phyloP scores from a whole-genome alignment of 2,113 vertebrate species.

The Cyanoderma ruficeps region DNA sequence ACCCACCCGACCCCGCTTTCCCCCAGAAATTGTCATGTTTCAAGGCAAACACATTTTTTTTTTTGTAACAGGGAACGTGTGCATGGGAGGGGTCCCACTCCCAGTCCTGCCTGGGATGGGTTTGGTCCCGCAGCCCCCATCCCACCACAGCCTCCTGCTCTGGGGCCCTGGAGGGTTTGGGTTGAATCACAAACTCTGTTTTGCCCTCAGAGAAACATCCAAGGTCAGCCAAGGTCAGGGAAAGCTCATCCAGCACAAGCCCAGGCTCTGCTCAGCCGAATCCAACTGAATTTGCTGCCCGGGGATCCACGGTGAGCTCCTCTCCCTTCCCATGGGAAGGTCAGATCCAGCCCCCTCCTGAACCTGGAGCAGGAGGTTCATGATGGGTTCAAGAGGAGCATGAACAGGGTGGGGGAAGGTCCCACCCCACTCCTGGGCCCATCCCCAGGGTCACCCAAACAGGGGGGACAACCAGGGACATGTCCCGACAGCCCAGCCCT shows the following conservation, averaged over 20 bases:
- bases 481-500: background rate
- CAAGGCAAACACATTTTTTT: background rate
- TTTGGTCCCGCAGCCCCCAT: background rate
- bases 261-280: background rate
- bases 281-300: background rate
- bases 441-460: rapidly evolving
- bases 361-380: background rate
- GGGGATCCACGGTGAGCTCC: background rate
- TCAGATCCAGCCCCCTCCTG: background rate
- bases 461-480: background rate
- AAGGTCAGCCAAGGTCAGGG: slow-evolving; percentile 17
- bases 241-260: background rate
- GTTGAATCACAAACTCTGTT: background rate
- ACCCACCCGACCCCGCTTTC: background rate
- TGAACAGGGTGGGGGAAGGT: rapidly evolving
- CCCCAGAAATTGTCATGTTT: background rate
- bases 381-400: background rate
- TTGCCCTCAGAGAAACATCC: background rate
- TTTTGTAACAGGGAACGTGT: rapidly evolving
- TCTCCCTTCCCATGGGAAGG: background rate
- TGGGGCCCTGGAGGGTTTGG: rapidly evolving
- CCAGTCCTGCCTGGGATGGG: rapidly evolving
- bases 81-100: background rate
- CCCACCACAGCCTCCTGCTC: background rate
- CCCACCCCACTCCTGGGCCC: background rate